Evolutionary conservation across 2,888 invertebrate genomes (phyloP), one percentile per base, ranked within the genome.

Genomic region (Caenorhabditis sp.): DNA sequence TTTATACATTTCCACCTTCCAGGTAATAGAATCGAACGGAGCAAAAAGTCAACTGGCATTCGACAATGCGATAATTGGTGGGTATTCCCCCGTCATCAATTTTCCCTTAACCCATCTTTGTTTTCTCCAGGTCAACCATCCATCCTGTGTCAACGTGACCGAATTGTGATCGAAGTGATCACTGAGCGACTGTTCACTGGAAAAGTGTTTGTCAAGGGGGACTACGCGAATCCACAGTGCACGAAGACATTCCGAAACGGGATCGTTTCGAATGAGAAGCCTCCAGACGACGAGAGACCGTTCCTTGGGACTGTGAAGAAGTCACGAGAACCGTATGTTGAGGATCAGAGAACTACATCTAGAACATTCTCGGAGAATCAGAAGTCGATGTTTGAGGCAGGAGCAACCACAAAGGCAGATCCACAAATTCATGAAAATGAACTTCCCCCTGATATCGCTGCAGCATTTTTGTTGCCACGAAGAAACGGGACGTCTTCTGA

Each of bases 181-280:
- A 90, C 90, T 1, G 76, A 88, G 31, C 80, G 86, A 28, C 81
- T 87, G 8, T 91, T 91, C 77, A 83, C 81, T 35, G 91, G 91
- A 26, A 87, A 90, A 70, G 85, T 91, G 19, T 91, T 87, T 61
- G 91, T 91, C 12, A 91, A 91, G 66, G 91, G 90, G 38, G 90
- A 90, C 56, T 90, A 88, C 63, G 83, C 80, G 49, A 89, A 89
- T 64, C 58, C 84, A 14, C 85, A 88, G 41, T 90, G 90, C 64
- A 79, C 80, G 5, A 59, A 69, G 16, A 59, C 72, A 10, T 82
- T 75, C 28, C 77, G 75, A 31, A 72, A 82, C 63, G 82, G 81
- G 12, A 63, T 59, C 7, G 66, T 66, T 1, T 8, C 59, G 4
- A 77, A 31, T 56, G 77, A 69, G 6, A 61, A 35, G 28, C 14